A percentile compares a stretch with the other conserved stretches of the same genome.
Evolutionary conservation across 2,888 invertebrate genomes (phyloP).

Genomic region (Homarus gammarus): DNA sequence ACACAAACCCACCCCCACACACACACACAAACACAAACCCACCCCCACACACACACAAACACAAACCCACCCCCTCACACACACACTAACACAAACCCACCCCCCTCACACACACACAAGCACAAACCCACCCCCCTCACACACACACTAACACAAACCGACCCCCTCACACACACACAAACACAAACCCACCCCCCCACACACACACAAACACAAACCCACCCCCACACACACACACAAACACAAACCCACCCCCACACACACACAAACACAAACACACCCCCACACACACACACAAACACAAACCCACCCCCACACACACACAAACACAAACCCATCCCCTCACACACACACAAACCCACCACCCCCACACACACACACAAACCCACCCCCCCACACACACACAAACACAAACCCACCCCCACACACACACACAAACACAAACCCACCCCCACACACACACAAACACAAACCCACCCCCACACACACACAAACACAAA

Average conservation of each 20-base stretch:
- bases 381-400: slow-evolving; percentile 16
- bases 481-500: background rate
- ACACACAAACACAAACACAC: background rate
- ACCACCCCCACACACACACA: no score
- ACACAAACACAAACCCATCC: background rate
- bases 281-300: slow-evolving; percentile 26
- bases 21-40: background rate
- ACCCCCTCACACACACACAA: slow-evolving; percentile 25
- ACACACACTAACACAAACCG: background rate
- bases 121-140: no score
- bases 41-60: slow-evolving; percentile 26
- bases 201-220: background rate
- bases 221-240: no score
- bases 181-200: background rate
- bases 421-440: background rate
- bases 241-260: no score
- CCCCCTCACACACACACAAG: no score
- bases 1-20: no score
- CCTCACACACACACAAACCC: no score
- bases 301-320: background rate
- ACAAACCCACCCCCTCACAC: background rate
- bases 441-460: no score
- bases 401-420: slow-evolving; percentile 16
- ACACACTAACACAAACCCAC: background rate
- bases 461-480: no score